Conservation (phyloP, 2,797 vertebrate genomes). For the Menidia menidia region DNA sequence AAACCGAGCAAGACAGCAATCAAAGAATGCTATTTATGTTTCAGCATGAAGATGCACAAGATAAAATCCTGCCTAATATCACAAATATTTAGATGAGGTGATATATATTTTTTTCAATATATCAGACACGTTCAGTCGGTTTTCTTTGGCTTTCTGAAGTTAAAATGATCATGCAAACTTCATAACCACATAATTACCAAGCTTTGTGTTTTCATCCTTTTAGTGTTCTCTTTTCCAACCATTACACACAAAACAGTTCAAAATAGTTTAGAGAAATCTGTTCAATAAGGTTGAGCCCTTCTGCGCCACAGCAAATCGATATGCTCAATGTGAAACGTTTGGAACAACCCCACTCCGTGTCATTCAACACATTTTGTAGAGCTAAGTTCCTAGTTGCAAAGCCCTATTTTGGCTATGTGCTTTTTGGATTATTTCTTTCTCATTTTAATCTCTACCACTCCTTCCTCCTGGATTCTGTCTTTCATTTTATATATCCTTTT, state of each 20-base stretch:
- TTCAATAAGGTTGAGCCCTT: too few relatives aligned
- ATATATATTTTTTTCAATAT: too few relatives aligned
- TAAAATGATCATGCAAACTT: background rate
- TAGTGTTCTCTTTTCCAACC: background rate
- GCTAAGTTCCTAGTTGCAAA: too few relatives aligned
- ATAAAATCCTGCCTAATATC: background rate
- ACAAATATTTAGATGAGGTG: too few relatives aligned
- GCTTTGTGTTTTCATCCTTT: background rate
- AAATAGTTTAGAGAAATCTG: too few relatives aligned
- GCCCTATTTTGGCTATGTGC: background rate
- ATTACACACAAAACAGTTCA: too few relatives aligned
- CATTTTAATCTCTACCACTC: conserved; percentile 12
- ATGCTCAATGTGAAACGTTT: too few relatives aligned
- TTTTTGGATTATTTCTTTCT: background rate
- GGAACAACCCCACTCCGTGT: too few relatives aligned
- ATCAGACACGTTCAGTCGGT: background rate
- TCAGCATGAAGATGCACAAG: background rate
- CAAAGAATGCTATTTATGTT: background rate
- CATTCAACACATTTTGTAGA: too few relatives aligned
- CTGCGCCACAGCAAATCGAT: too few relatives aligned
- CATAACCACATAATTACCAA: background rate
- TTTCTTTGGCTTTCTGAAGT: conserved; percentile 1
- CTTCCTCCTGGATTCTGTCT: background rate
- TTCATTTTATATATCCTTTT: conserved; percentile 2
- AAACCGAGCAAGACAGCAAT: background rate